Evolutionary conservation across 2,888 invertebrate genomes (phyloP).

Genomic region (Chromoteleia sp.): DNA sequence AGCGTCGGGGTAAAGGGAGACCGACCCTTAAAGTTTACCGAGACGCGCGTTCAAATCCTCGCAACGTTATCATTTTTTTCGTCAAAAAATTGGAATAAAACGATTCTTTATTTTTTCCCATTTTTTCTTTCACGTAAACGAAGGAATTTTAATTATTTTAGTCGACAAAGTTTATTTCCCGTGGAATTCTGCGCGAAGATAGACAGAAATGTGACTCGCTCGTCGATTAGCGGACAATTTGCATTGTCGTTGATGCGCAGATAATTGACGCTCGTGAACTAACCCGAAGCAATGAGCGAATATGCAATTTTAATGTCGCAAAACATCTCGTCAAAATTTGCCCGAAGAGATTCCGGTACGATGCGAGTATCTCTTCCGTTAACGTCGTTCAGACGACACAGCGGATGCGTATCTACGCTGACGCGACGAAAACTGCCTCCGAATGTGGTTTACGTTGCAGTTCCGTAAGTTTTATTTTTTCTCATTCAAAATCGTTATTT

Average conservation of each 20-base stretch:
- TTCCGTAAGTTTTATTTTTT: slow-evolving; percentile 80
- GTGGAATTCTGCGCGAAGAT: background rate
- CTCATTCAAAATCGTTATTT: no score
- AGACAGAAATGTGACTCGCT: slow-evolving; percentile 1
- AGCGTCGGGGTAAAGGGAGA: no score
- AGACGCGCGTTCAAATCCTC: background rate
- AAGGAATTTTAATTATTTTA: background rate
- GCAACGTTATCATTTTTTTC: background rate
- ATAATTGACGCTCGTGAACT: slow-evolving; percentile 17
- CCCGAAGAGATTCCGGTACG: slow-evolving; percentile 80
- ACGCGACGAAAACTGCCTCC: slow-evolving; percentile 78
- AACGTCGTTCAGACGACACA: slow-evolving; percentile 80
- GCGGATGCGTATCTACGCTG: slow-evolving; percentile 81
- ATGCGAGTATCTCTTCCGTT: slow-evolving; percentile 80
- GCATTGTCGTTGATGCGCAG: slow-evolving; percentile 2
- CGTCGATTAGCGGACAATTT: slow-evolving; percentile 1
- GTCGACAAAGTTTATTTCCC: background rate
- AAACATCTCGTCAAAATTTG: slow-evolving; percentile 76
- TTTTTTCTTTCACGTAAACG: background rate
- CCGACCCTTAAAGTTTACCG: background rate
- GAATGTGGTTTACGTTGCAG: slow-evolving; percentile 78
- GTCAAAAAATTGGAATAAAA: background rate
- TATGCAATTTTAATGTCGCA: slow-evolving; percentile 78
- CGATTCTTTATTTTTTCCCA: background rate
- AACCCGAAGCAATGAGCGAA: slow-evolving; percentile 76